Evolutionary conservation across 2,113 vertebrate species (phyloP).

Genomic region (Brachionichthys hirsutus): DNA sequence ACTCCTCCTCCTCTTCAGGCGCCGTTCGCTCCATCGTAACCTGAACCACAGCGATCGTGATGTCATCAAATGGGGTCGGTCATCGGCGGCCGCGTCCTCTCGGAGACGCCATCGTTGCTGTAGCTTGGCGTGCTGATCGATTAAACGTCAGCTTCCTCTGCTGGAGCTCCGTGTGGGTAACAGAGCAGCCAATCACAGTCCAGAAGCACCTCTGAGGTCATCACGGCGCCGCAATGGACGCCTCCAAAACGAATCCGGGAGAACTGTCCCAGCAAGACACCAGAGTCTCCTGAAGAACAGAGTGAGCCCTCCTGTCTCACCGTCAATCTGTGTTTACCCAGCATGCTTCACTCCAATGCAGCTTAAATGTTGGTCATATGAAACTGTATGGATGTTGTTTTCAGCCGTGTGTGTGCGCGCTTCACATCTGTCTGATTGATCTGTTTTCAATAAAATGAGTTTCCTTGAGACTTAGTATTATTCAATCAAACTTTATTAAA

Average conservation of each 20-base stretch:
- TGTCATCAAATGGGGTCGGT: constrained; percentile 95
- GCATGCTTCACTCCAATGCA: constrained; percentile 4
- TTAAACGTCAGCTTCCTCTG: too few species aligned
- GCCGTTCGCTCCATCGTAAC: constrained; percentile 90
- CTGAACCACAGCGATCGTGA: constrained; percentile 96
- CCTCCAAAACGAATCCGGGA: too few species aligned
- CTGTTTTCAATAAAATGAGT: too few species aligned
- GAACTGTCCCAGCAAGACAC: too few species aligned
- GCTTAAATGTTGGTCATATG: not conserved
- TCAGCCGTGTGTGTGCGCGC: not conserved
- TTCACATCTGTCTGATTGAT: not conserved
- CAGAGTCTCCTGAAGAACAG: too few species aligned
- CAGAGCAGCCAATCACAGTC: too few species aligned
- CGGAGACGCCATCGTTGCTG: too few species aligned
- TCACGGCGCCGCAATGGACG: not conserved
- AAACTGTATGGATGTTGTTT: not conserved
- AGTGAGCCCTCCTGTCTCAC: constrained; percentile 1
- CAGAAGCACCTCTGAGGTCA: not conserved
- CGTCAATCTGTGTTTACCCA: constrained; percentile 6
- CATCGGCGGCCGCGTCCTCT: constrained; percentile 90
- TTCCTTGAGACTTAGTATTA: too few species aligned
- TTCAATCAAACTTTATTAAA: too few species aligned
- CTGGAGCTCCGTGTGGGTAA: too few species aligned
- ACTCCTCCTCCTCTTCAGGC: constrained; percentile 72
- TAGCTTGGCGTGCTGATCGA: too few species aligned